Evolutionary conservation across 2,113 vertebrate species (phyloP).

Genomic region (Hippocampus barbouri): DNA sequence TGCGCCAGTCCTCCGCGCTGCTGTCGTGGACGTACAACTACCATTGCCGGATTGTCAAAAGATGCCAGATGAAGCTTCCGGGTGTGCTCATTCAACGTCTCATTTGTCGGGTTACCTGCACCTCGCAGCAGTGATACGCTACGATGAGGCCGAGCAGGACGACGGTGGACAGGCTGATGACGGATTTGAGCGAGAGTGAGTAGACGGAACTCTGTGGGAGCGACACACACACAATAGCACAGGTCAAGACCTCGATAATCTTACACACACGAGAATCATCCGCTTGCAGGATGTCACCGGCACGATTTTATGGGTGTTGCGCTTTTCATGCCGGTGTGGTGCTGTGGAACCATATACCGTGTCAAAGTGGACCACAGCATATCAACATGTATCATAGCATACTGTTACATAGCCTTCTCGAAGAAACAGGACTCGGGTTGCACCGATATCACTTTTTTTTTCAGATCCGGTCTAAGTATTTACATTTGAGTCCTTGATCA

Average conservation of each 20-base stretch:
- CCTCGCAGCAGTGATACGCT: constrained; percentile 90
- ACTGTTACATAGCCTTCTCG: too few species aligned
- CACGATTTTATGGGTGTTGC: constrained; percentile 9
- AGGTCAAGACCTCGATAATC: not conserved
- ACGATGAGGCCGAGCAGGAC: constrained; percentile 87
- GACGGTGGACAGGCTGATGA: constrained; percentile 91
- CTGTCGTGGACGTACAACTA: constrained; percentile 94
- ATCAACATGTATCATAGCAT: too few species aligned
- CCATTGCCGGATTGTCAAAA: not conserved
- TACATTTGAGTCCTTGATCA: too few species aligned
- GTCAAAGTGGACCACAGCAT: too few species aligned
- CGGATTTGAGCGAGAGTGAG: constrained; percentile 88
- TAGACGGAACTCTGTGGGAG: constrained; percentile 83
- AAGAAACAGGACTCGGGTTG: too few species aligned
- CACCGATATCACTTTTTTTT: too few species aligned
- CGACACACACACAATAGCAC: not conserved
- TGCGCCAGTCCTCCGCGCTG: constrained; percentile 89
- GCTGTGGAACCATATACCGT: too few species aligned
- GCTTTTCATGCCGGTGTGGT: constrained; percentile 7
- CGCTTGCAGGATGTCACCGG: constrained; percentile 21
- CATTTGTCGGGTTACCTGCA: constrained; percentile 79
- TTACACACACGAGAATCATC: constrained; percentile 23
- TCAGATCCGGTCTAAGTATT: too few species aligned
- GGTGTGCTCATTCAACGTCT: not conserved
- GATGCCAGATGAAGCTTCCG: not conserved